Conservation (phyloP, 1,140 invertebrate genomes). For the Streblospio benedicti region DNA sequence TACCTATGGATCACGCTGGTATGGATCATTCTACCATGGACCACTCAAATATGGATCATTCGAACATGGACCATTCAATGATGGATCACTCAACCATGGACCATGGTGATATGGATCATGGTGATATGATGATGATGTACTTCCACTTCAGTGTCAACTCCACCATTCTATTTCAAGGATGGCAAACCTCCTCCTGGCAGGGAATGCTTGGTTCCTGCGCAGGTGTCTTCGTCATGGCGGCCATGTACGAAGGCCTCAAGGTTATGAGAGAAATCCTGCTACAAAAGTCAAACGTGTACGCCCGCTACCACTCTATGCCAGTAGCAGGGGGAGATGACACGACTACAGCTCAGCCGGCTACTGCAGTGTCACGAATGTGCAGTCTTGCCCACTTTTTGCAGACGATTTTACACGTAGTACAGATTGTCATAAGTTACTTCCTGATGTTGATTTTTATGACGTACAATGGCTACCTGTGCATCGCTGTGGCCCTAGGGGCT, state of each 20-base stretch:
- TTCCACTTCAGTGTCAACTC: slow-evolving; percentile 9
- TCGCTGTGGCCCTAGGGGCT: slow-evolving; percentile 80
- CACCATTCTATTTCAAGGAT: slow-evolving; percentile 13
- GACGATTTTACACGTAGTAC: slow-evolving; percentile 78
- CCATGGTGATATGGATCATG: not conserved
- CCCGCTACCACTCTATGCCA: not conserved
- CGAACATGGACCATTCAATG: not conserved
- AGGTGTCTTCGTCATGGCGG: slow-evolving; percentile 17
- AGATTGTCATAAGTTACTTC: slow-evolving; percentile 81
- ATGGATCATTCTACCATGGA: not conserved
- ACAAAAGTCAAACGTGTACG: slow-evolving; percentile 5
- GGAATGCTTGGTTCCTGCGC: slow-evolving; percentile 21
- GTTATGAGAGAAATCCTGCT: slow-evolving; percentile 23
- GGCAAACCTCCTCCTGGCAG: slow-evolving; percentile 10
- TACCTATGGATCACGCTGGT: too few relatives aligned
- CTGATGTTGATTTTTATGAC: slow-evolving; percentile 99
- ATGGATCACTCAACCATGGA: not conserved
- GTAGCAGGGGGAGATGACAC: not conserved
- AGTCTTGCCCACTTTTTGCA: slow-evolving; percentile 84
- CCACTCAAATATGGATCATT: not conserved
- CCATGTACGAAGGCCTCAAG: slow-evolving; percentile 24
- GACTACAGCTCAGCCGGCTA: not conserved
- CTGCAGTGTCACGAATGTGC: not conserved
- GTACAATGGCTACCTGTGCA: slow-evolving; percentile 88
- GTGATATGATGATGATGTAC: slow-evolving; percentile 11